Evolutionary conservation across 2,797 vertebrate species (phyloP).

Genomic region (Kryptopterus vitreolus): DNA sequence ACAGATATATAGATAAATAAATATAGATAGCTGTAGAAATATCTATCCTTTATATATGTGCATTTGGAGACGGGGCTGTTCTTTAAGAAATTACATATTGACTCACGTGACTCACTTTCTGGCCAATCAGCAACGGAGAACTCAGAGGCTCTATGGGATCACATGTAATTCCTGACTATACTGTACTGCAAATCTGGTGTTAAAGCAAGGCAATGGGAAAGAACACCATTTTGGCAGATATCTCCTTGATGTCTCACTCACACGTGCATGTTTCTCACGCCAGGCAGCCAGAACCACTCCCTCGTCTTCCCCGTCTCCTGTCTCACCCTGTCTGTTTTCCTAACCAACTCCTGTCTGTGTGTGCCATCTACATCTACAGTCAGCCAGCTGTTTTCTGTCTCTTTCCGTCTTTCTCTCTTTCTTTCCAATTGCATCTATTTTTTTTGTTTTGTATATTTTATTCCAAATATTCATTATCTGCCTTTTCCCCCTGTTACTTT

Average conservation of each 20-base stretch:
- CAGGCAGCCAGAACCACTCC: conserved; percentile 28
- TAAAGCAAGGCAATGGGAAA: not conserved
- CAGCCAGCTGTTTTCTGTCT: not conserved
- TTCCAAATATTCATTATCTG: not conserved
- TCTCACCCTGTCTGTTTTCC: conserved; percentile 1
- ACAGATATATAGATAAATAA: too few species aligned
- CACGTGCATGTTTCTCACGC: conserved; percentile 17
- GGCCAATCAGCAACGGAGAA: not conserved
- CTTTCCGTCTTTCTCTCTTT: not conserved
- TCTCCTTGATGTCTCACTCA: conserved; percentile 12
- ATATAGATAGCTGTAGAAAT: too few species aligned
- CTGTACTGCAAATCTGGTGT: not conserved
- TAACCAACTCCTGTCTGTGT: not conserved
- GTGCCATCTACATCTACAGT: not conserved
- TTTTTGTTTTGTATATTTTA: not conserved
- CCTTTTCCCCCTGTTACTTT: not conserved
- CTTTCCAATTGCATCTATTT: not conserved
- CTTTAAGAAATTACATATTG: too few species aligned
- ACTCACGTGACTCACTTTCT: not conserved
- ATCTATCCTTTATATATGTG: too few species aligned
- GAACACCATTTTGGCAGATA: conserved; percentile 3
- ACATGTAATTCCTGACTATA: not conserved
- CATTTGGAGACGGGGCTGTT: not conserved
- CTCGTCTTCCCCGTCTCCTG: not conserved
- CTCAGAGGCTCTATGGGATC: not conserved